Conservation (phyloP, 2,888 invertebrate species). For the Drosophila pseudotalamancana region DNA sequence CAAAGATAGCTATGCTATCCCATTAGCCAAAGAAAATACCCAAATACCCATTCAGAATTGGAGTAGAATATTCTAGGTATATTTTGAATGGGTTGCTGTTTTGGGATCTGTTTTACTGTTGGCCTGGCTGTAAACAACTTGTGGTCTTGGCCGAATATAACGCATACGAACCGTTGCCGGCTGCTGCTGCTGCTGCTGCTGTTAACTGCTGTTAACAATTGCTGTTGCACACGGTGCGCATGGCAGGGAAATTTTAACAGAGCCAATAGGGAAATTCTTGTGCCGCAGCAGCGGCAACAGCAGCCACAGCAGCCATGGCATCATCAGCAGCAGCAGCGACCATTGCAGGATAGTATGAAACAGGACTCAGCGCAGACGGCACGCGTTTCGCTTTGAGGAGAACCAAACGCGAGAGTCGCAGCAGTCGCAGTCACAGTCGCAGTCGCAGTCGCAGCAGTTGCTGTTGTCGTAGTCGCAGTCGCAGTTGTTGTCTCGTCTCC, state of each 20-base stretch:
- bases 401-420: conserved; percentile 58
- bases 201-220: conserved; percentile 15
- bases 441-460: conserved; percentile 19
- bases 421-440: conserved; percentile 15
- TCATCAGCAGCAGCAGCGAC: conserved; percentile 31
- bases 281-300: conserved; percentile 52
- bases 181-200: not conserved
- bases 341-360: conserved; percentile 69
- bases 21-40: no score
- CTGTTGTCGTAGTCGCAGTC: conserved; percentile 26
- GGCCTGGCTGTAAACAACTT: conserved; percentile 30
- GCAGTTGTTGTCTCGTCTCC: conserved; percentile 41
- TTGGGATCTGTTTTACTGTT: conserved; percentile 1
- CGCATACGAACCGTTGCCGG: conserved; percentile 52
- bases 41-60: not conserved
- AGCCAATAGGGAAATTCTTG: conserved; percentile 64
- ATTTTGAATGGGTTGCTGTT: not conserved
- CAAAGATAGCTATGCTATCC: conserved; percentile 19
- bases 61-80: no score
- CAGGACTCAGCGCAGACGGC: conserved; percentile 80
- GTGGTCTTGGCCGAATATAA: conserved; percentile 24
- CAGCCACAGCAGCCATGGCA: conserved; percentile 24
- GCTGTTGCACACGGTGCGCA: conserved; percentile 60
- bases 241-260: conserved; percentile 76
- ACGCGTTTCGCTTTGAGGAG: conserved; percentile 72